A percentile compares a stretch with the other conserved stretches of the same genome.
Evolutionary conservation across 2,797 vertebrate species (phyloP).

Genomic region (Sebastes taczanowskii): DNA sequence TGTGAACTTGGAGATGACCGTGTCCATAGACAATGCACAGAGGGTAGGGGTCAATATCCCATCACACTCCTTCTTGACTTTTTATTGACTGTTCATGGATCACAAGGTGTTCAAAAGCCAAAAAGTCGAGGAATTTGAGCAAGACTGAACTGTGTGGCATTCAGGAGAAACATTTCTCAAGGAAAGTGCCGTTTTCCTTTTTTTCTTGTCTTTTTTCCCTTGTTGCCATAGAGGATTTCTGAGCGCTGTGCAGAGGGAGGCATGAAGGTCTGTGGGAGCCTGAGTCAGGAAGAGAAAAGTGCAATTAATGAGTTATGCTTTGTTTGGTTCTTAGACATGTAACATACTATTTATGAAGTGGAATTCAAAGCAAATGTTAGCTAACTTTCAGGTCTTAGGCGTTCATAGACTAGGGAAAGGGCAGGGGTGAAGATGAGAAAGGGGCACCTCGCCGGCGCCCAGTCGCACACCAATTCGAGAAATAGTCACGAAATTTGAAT

Average conservation of each 20-base stretch:
- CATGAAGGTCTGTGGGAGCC: slow-evolving; percentile 18
- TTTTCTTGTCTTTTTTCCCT: slow-evolving; percentile 38
- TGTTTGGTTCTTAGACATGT: background rate
- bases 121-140: too few relatives aligned
- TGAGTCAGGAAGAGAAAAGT: background rate
- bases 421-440: background rate
- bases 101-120: too few relatives aligned
- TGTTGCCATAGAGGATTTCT: slow-evolving; percentile 70
- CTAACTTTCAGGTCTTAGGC: background rate
- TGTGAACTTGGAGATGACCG: too few relatives aligned
- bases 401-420: background rate
- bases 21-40: too few relatives aligned
- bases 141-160: slow-evolving; percentile 34
- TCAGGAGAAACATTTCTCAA: slow-evolving; percentile 75
- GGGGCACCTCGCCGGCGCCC: background rate
- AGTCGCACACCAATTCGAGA: too few relatives aligned
- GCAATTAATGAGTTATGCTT: background rate
- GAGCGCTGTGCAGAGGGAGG: slow-evolving; percentile 23
- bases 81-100: too few relatives aligned
- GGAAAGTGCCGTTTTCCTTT: slow-evolving; percentile 85
- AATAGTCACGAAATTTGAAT: too few relatives aligned
- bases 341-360: background rate
- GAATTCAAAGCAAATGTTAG: background rate
- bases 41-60: too few relatives aligned
- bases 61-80: too few relatives aligned